Evolutionary conservation across 2,888 invertebrate genomes (phyloP).

Genomic region (Phengaris arion): DNA sequence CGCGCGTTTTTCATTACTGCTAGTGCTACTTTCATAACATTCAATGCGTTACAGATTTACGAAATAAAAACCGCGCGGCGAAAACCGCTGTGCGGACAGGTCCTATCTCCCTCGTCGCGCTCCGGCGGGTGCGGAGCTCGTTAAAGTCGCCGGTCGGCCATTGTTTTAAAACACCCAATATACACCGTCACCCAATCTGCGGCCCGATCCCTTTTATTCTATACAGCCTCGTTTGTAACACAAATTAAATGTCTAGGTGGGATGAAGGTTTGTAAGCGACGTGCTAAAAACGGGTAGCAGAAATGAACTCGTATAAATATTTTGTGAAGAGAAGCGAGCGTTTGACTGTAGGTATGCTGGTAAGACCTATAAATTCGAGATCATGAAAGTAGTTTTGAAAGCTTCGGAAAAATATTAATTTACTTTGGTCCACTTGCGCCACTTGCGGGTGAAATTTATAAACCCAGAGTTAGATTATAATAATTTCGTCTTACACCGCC

Average conservation of each 20-base stretch:
- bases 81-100: neutral
- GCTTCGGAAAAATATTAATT: too few species aligned
- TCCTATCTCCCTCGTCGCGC: conserved; percentile 23
- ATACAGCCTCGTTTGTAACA: conserved; percentile 2
- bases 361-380: too few species aligned
- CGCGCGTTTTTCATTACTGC: too few species aligned
- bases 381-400: too few species aligned
- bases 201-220: neutral
- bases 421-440: too few species aligned
- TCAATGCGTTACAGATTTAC: too few species aligned
- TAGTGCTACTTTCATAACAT: too few species aligned
- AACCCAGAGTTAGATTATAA: too few species aligned
- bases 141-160: conserved; percentile 30
- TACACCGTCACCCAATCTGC: conserved; percentile 3
- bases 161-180: conserved; percentile 19
- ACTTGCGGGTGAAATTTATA: too few species aligned
- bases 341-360: too few species aligned
- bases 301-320: neutral
- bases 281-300: neutral
- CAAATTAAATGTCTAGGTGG: conserved; percentile 16
- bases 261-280: neutral
- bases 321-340: neutral
- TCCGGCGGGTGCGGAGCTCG: conserved; percentile 42
- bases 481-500: too few species aligned
- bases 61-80: too few species aligned